These are phyloP conservation scores for Chiroxiphia lanceolata DNA, from an alignment of 2,797 vertebrate species.

Conservation along the genomic window DNA sequence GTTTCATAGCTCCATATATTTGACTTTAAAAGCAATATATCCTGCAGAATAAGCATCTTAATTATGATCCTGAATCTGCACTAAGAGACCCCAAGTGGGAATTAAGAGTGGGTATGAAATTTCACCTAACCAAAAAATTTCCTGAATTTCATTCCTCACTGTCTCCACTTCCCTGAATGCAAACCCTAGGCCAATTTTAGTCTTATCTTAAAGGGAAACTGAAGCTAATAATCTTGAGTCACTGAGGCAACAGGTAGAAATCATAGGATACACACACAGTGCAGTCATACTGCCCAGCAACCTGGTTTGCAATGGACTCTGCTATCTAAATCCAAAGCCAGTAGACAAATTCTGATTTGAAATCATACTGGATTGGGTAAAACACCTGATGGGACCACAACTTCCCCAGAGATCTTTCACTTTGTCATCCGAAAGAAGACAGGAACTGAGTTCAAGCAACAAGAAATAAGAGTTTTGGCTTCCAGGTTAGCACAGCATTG, in stretches of 20 bases:
- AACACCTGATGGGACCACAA: neutral
- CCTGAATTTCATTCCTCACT: neutral
- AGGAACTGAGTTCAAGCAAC: neutral
- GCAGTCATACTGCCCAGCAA: neutral
- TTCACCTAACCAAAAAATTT: neutral
- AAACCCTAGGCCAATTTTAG: neutral
- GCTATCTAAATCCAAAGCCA: neutral
- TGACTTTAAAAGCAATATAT: neutral
- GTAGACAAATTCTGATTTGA: neutral
- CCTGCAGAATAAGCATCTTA: neutral
- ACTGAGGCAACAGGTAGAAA: neutral
- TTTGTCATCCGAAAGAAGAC: neutral
- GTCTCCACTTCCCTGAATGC: neutral
- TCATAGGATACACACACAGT: neutral
- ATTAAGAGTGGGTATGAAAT: neutral
- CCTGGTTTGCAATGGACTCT: neutral
- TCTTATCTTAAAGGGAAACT: neutral
- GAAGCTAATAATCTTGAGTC: neutral
- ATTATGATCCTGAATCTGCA: neutral
- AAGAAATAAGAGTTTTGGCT: neutral
- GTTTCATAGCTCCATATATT: neutral
- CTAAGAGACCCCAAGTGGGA: neutral
- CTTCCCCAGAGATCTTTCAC: neutral
- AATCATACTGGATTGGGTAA: neutral
- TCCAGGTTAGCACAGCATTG: neutral